Base-by-base conservation (phyloP, 23 tunicate genomes). In the Trididemnum miniatum region DNA sequence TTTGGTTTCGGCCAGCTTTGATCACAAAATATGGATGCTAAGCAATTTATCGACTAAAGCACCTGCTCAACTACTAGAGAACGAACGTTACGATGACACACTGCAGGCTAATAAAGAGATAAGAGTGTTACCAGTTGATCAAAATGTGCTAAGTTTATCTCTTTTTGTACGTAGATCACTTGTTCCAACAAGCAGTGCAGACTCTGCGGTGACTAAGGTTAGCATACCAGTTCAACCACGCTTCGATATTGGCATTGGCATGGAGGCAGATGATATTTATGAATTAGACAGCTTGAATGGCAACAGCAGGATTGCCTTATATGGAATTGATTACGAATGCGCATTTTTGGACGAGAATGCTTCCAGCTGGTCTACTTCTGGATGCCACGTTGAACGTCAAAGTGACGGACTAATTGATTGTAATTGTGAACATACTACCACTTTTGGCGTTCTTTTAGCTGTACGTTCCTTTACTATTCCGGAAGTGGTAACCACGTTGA, bases 381-480 rank as follows among this genome's bases (percentile, higher is more conserved):
- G 93, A 44, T 88, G 93, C 34, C 0, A 22, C 0, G 15, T 85
- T 12, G 65, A 62, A 9, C 23, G 34, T 33, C 31, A 23, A 2
- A 35, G 27, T 20, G 29, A 54, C n/a, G 82, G 78, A 27, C 54
- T 38, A 5, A 38, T 77, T 20, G 30, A 25, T 1, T 88, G 93
- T 78, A n/a, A 77, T 20, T 82, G 93, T 35, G 77, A 88, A 32
- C 93, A 88, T 79, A 88, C 93, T 35, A 88, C 93, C 1, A 51
- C 87, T 34, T 88, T 88, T 51, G 93, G 88, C 20, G 93, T 88
- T 23, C 49, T 88, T 35, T 51, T 88, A 51, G 86, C 93, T 0
- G 73, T 88, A 1, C 67, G 82, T 12, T 35, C 65, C 27, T 51
- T 88, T 66, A 32, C 66, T 31, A 64, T 88, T 7, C 93, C 93